Evolutionary conservation across 64 coral and sea anemone genomes (phyloP).

Genomic region (Stichodactyla mertensii): DNA sequence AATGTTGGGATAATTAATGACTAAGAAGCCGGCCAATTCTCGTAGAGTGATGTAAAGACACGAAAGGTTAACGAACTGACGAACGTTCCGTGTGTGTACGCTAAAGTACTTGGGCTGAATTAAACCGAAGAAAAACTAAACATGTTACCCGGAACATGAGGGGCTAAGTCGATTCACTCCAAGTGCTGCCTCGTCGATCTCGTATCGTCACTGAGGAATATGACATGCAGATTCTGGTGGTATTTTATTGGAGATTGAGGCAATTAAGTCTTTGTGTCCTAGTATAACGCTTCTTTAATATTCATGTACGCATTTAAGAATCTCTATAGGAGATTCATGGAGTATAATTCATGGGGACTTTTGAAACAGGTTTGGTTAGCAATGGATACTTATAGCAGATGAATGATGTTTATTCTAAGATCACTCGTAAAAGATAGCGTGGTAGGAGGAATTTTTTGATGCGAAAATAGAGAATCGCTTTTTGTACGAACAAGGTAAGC

Average conservation of each 20-base stretch:
- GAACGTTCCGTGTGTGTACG: neutral
- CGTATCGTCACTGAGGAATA: neutral
- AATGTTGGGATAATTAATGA: neutral
- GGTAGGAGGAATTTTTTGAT: neutral
- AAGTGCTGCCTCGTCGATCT: neutral
- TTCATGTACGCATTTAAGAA: conserved; percentile 11
- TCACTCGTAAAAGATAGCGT: neutral
- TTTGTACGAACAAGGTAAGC: neutral
- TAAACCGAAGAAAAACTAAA: neutral
- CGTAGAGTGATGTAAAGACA: neutral
- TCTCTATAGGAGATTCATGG: conserved; percentile 11
- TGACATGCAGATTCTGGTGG: conserved; percentile 4
- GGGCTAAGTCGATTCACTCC: neutral
- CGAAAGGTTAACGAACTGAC: neutral
- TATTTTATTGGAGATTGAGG: conserved; percentile 15
- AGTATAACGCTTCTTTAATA: neutral
- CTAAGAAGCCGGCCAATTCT: neutral
- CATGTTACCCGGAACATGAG: neutral
- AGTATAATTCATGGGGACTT: neutral
- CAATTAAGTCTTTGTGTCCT: conserved; percentile 5
- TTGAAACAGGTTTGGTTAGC: neutral
- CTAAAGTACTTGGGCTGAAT: neutral
- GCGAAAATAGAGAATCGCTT: neutral
- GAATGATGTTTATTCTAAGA: neutral
- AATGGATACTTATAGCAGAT: neutral